phyloP scores from a whole-genome alignment of 2,888 invertebrate species.

The Magallana nippona region DNA sequence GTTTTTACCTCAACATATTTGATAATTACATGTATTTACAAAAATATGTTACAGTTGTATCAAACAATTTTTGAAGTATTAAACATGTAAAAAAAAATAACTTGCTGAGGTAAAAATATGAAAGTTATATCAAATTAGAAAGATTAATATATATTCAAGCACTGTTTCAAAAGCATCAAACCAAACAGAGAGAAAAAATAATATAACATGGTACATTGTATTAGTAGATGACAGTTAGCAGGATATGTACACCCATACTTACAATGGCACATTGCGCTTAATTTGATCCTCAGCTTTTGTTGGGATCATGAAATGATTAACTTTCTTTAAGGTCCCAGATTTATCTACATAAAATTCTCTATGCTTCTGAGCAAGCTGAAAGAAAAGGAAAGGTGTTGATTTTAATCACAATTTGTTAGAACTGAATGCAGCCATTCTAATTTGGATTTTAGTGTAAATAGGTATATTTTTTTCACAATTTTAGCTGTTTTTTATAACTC shows the following conservation, averaged over 20 bases:
- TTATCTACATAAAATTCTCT: conserved; percentile 79
- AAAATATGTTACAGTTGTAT: too few species aligned
- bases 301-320: conserved; percentile 77
- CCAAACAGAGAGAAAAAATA: not conserved
- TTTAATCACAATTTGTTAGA: too few species aligned
- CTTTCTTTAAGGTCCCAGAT: conserved; percentile 73
- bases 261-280: conserved; percentile 73
- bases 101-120: too few species aligned
- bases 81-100: too few species aligned
- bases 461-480: too few species aligned
- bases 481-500: too few species aligned
- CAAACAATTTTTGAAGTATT: too few species aligned
- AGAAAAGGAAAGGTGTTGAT: too few species aligned
- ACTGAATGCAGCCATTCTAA: too few species aligned
- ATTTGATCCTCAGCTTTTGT: conserved; percentile 75
- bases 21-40: not conserved
- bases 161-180: not conserved
- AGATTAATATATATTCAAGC: not conserved
- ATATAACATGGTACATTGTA: not conserved
- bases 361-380: conserved; percentile 77
- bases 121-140: not conserved
- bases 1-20: conserved; percentile 4
- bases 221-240: not conserved
- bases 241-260: conserved; percentile 68
- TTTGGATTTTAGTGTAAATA: too few species aligned